Evolutionary conservation across 2,888 invertebrate genomes (phyloP), one percentile per base, ranked within the genome.

Genomic region (Biston betularia): DNA sequence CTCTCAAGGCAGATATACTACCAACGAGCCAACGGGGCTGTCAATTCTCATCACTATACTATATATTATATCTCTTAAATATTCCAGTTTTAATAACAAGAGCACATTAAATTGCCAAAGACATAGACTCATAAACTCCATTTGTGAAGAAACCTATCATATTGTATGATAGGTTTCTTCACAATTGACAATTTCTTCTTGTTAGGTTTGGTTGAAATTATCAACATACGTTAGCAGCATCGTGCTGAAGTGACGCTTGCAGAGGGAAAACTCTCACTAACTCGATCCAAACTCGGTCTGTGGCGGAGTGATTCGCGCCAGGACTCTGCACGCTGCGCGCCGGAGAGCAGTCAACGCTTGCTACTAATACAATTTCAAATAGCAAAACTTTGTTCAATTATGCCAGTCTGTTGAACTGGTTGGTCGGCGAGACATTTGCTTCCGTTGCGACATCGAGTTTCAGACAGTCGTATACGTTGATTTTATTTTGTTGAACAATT

Each of bases 341-440:
- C 33, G 33, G 49, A 11, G 46, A 14, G 35, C 35, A 52, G 34
- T 52, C 52, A 35, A n/a, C 54, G 42, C 54, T 53, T 53, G 49
- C 52, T 42, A 14, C 24, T 42, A 54, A 54, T 42, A 54, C 54
- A 54, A 54, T 54, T 54, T 24, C 40, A 54, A 54, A 54, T 34
- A 24, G 54, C 24, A 15, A 54, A 54, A 54, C 40, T 54, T 54
- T 54, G 24, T 40, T 42, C 40, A 54, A 42, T 54, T 54, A 40
- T 54, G 42, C 11, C 40, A 24, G 40, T 54, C 42, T 54, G 12
- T 12, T 42, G 24, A 54, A 10, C 52, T 35, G 52, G 35, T 38
- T n/a, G 35, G 52, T 10, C 12, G 33, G 7, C 49, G 49, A 49
- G 49, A 46, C 15, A 15, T 49, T 49, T 49, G 49, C 48, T 24